Evolutionary conservation across 35 echinoderm and acorn worm species (phyloP).

Genomic region (Strongylocentrotus purpuratus): DNA sequence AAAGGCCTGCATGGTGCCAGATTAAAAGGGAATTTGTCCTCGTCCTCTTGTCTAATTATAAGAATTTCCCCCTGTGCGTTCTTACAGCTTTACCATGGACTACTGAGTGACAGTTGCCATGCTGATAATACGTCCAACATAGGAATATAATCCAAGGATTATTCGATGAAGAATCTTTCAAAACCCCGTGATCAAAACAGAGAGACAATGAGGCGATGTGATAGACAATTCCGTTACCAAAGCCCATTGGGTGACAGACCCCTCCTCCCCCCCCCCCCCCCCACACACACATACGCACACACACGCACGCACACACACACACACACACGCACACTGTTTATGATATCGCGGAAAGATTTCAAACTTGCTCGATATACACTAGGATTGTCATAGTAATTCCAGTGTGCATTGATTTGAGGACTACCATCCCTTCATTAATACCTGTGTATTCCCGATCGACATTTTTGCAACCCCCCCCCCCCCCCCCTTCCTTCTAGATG

Average conservation of each 20-base stretch:
- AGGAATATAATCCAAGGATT: not conserved
- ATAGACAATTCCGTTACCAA: not conserved
- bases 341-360: not conserved
- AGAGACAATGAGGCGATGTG: not conserved
- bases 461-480: too few relatives aligned
- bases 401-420: too few relatives aligned
- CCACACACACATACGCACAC: too few relatives aligned
- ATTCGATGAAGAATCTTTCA: not conserved
- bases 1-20: not conserved
- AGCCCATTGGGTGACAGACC: too few relatives aligned
- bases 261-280: not conserved
- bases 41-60: not conserved
- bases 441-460: not conserved
- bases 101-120: not conserved
- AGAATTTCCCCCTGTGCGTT: not conserved
- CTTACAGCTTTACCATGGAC: not conserved
- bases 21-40: not conserved
- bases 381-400: too few relatives aligned
- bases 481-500: not conserved
- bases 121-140: not conserved
- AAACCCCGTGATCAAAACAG: not conserved
- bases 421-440: not conserved
- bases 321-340: too few relatives aligned
- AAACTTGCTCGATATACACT: too few relatives aligned
- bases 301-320: too few relatives aligned